Conservation (phyloP, 1,140 invertebrate genomes). For the Pseudomyrmex gracilis region DNA sequence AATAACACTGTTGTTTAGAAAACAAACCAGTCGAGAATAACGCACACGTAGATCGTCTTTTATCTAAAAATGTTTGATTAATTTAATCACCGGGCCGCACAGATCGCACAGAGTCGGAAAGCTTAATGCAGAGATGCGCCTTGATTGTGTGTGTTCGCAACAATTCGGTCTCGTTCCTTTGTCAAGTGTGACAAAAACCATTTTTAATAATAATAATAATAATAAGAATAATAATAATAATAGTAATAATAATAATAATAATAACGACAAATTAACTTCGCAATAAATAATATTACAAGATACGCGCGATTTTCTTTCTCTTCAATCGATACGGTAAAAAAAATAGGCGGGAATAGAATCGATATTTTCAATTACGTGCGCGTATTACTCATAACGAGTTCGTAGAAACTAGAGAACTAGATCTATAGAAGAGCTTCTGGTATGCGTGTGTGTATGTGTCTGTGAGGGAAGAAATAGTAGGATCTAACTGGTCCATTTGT, state of each 20-base stretch:
- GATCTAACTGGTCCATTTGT: slow-evolving; percentile 24
- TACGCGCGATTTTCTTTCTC: not conserved
- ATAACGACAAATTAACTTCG: slow-evolving; percentile 38
- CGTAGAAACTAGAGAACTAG: slow-evolving; percentile 70
- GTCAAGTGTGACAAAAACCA: no score
- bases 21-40: slow-evolving; percentile 24
- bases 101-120: slow-evolving; percentile 1
- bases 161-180: not conserved
- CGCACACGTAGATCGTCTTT: slow-evolving; percentile 14
- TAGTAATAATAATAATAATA: no score
- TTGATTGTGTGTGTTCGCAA: slow-evolving; percentile 15
- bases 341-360: not conserved
- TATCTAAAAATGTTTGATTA: slow-evolving; percentile 10
- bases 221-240: no score
- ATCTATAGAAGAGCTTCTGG: slow-evolving; percentile 61
- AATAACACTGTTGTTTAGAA: not conserved
- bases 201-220: not conserved
- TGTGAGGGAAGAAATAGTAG: not conserved
- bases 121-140: not conserved
- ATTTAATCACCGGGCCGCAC: slow-evolving; percentile 15
- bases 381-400: slow-evolving; percentile 63
- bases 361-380: slow-evolving; percentile 63
- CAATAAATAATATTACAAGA: slow-evolving; percentile 70
- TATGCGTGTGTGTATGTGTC: slow-evolving; percentile 30
- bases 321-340: slow-evolving; percentile 11